A percentile compares a stretch with the other conserved stretches of the same genome.
phyloP scores from a whole-genome alignment of 2,888 invertebrate genomes.

The Glyphotaelius pellucidus region DNA sequence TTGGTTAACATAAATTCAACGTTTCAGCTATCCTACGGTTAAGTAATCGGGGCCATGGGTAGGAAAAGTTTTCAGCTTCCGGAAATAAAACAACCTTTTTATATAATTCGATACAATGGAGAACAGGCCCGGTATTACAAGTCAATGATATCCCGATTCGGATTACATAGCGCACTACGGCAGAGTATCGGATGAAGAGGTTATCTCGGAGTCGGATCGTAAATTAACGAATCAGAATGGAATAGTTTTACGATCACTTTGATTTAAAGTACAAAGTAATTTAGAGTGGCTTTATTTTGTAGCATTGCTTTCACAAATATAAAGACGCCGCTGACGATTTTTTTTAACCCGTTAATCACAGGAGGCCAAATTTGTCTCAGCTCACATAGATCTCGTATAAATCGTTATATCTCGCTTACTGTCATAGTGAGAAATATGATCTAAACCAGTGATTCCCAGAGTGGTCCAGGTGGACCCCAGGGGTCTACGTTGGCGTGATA shows the following conservation, averaged over 20 bases:
- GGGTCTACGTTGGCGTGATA: no score
- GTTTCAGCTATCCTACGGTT: neutral
- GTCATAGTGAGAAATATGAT: no score
- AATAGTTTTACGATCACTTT: slow-evolving; percentile 22
- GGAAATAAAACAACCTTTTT: slow-evolving; percentile 41
- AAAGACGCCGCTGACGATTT: neutral
- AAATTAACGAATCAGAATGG: slow-evolving; percentile 31
- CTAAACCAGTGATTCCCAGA: no score
- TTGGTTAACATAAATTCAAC: neutral
- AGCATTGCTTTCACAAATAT: neutral
- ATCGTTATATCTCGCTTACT: no score
- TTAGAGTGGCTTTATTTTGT: neutral
- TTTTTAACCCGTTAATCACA: neutral
- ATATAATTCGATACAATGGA: slow-evolving; percentile 34
- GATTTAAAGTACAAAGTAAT: slow-evolving; percentile 9
- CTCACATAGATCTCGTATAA: no score
- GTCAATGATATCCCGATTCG: slow-evolving; percentile 36
- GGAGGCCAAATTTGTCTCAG: no score
- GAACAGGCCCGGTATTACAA: slow-evolving; percentile 11
- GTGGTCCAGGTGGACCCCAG: no score
- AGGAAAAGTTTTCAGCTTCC: slow-evolving; percentile 21
- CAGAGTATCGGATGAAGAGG: neutral
- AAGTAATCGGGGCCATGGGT: neutral
- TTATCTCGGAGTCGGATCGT: slow-evolving; percentile 16
- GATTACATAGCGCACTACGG: neutral